Conservation (phyloP, 2,888 invertebrate species). For the Drosophila fungiperda region DNA sequence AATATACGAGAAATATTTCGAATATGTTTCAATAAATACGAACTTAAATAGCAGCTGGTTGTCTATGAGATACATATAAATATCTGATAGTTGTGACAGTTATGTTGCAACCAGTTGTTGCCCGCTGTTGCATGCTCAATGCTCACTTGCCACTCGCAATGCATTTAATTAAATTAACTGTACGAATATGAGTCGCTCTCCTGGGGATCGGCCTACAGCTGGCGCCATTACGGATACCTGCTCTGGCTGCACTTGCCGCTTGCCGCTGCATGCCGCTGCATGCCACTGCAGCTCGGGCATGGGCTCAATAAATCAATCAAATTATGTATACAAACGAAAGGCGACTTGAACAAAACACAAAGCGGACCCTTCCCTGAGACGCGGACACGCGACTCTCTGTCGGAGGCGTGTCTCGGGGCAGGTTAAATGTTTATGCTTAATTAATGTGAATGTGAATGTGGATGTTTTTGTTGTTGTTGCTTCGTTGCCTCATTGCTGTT, state of each 20-base stretch:
- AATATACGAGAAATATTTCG: neutral
- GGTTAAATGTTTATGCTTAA: slow-evolving; percentile 80
- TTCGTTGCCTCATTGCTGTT: slow-evolving; percentile 20
- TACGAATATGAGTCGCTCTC: slow-evolving; percentile 29
- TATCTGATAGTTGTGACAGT: slow-evolving; percentile 68
- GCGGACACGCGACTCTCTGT: slow-evolving; percentile 60
- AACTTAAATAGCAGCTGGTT: slow-evolving; percentile 45
- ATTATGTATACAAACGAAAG: slow-evolving; percentile 46
- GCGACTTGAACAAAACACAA: slow-evolving; percentile 42
- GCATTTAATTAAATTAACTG: slow-evolving; percentile 72
- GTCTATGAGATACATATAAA: slow-evolving; percentile 15
- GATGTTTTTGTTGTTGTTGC: slow-evolving; percentile 18
- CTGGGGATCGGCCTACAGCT: slow-evolving; percentile 26
- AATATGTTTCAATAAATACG: neutral
- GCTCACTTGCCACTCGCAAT: slow-evolving; percentile 32
- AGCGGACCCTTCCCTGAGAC: slow-evolving; percentile 46
- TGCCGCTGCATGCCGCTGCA: slow-evolving; percentile 27
- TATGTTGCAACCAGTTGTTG: slow-evolving; percentile 27
- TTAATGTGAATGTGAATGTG: slow-evolving; percentile 66
- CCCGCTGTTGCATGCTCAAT: slow-evolving; percentile 12
- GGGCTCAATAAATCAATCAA: slow-evolving; percentile 75
- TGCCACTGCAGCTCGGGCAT: slow-evolving; percentile 26
- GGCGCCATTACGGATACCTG: slow-evolving; percentile 34
- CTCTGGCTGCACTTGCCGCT: slow-evolving; percentile 43
- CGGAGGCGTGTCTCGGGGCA: slow-evolving; percentile 69